These are phyloP conservation scores for Cheumatopsyche charites DNA, from an alignment of 1,140 invertebrate species.

Conservation along the genomic window DNA sequence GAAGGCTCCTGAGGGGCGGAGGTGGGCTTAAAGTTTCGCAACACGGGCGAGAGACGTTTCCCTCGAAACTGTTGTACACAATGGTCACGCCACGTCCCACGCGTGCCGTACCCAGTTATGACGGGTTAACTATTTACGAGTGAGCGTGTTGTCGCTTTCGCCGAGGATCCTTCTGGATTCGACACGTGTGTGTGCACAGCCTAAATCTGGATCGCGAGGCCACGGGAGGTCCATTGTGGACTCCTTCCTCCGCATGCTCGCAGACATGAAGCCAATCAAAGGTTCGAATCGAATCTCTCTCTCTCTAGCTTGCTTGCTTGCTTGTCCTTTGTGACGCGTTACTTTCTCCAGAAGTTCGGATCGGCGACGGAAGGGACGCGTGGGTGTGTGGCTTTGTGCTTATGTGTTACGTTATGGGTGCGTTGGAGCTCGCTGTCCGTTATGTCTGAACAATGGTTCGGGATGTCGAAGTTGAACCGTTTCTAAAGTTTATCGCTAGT, in stretches of 20 bases:
- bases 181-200: no score
- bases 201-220: neutral
- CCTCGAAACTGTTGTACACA: conserved; percentile 29
- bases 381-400: neutral
- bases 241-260: neutral
- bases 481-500: conserved; percentile 12
- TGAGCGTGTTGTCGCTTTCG: neutral
- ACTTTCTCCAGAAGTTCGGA: conserved; percentile 6
- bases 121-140: conserved; percentile 33
- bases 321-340: conserved; percentile 24
- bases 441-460: conserved; percentile 7
- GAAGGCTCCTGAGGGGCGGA: conserved; percentile 20
- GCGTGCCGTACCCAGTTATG: conserved; percentile 28
- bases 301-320: neutral
- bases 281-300: conserved; percentile 24
- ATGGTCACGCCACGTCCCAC: conserved; percentile 31
- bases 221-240: conserved; percentile 7
- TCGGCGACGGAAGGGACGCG: neutral
- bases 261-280: conserved; percentile 7
- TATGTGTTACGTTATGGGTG: neutral
- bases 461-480: conserved; percentile 29
- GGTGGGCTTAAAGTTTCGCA: conserved; percentile 32
- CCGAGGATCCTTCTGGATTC: no score
- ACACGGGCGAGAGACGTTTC: conserved; percentile 19
- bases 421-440: neutral